These are phyloP conservation scores for Sinocyclocheilus grahami DNA, from an alignment of 2,113 vertebrate genomes.

Conservation along the genomic window DNA sequence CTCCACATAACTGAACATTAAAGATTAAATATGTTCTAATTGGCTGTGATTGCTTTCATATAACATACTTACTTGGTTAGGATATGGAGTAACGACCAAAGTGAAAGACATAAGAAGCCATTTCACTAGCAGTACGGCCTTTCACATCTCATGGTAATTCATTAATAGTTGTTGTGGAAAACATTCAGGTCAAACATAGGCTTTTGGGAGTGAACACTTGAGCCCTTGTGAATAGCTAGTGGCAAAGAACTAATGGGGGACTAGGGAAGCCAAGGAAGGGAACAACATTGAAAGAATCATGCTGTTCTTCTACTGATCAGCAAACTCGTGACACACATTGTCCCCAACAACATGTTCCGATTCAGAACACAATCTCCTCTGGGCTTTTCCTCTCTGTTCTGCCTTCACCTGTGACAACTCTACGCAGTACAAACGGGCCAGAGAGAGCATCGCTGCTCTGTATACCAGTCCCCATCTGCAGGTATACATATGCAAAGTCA, in stretches of 20 bases:
- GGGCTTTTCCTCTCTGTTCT: slow-evolving; percentile 18
- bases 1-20: background rate
- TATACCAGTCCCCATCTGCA: slow-evolving; percentile 27
- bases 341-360: slow-evolving; percentile 49
- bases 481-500: slow-evolving; percentile 59
- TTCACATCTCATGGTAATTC: slow-evolving; percentile 5
- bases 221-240: slow-evolving; percentile 6
- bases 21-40: background rate
- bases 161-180: slow-evolving; percentile 5
- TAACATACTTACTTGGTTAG: background rate
- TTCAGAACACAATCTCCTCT: slow-evolving; percentile 48
- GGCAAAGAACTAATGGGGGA: slow-evolving; percentile 2
- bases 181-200: background rate
- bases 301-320: slow-evolving; percentile 14
- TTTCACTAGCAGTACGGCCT: background rate
- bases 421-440: background rate
- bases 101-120: background rate
- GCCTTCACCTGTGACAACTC: slow-evolving; percentile 6
- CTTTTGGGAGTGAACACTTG: slow-evolving; percentile 12
- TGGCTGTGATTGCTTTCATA: background rate
- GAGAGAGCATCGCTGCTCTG: background rate
- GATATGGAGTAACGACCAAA: background rate
- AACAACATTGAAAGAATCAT: slow-evolving; percentile 30
- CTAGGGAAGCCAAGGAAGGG: background rate
- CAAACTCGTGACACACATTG: slow-evolving; percentile 32